A percentile compares a stretch with the other conserved stretches of the same genome.
Conservation (phyloP, 2,113 vertebrate species). For the Sakesphorus luctuosus region DNA sequence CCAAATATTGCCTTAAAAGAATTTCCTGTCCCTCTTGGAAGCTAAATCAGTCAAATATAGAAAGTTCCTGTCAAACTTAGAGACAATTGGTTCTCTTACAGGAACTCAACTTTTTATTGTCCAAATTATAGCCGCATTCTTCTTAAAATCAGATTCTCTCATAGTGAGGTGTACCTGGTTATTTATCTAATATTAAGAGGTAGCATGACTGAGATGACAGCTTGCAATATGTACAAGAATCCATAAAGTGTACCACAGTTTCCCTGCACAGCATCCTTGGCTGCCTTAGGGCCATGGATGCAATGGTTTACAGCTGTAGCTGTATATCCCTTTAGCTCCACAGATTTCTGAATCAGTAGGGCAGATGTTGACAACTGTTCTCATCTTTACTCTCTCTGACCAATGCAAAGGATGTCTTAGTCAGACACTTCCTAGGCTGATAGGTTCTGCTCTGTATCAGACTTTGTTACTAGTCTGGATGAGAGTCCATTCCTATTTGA, state of each 20-base stretch:
- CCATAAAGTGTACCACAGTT: not conserved
- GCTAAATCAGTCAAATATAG: not conserved
- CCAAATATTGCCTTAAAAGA: not conserved
- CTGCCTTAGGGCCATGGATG: not conserved
- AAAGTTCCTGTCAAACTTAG: not conserved
- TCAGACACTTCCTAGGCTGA: not conserved
- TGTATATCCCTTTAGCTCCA: not conserved
- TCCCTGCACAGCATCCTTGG: not conserved
- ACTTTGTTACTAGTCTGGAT: not conserved
- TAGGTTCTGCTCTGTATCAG: not conserved
- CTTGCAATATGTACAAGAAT: not conserved
- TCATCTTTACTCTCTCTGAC: not conserved
- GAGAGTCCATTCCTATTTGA: not conserved
- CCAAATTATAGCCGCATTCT: not conserved
- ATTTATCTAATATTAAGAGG: not conserved
- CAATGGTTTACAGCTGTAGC: not conserved
- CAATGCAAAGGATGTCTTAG: not conserved
- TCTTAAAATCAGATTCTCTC: not conserved
- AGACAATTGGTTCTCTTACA: not conserved
- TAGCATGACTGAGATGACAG: not conserved
- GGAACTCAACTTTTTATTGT: not conserved
- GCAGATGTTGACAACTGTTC: accelerated
- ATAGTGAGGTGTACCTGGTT: not conserved
- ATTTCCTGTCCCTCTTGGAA: not conserved
- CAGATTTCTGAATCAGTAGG: not conserved